These are phyloP conservation scores for Drosophila mojavensis DNA, from an alignment of 1,140 invertebrate species.

Conservation along the genomic window DNA sequence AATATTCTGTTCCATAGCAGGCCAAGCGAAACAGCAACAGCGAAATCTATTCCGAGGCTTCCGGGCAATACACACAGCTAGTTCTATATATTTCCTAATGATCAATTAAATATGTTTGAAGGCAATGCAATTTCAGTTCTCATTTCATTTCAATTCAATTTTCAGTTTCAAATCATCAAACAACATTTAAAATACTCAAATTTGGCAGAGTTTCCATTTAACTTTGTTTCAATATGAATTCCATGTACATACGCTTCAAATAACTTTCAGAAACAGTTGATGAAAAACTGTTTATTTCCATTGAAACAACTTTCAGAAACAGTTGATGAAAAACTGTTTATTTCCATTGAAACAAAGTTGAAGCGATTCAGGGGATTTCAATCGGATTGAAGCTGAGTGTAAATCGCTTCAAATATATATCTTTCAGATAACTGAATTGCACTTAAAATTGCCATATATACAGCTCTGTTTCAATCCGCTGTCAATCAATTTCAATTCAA, in stretches of 20 bases:
- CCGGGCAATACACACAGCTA: slow-evolving; percentile 5
- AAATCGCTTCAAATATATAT: neutral
- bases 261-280: too few relatives aligned
- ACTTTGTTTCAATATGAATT: too few relatives aligned
- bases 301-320: too few relatives aligned
- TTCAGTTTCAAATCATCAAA: neutral
- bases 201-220: neutral
- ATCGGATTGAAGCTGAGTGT: too few relatives aligned
- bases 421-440: too few relatives aligned
- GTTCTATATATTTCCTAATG: too few relatives aligned
- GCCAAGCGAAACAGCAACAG: slow-evolving; percentile 23
- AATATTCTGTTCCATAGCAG: slow-evolving; percentile 24
- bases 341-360: neutral
- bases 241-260: too few relatives aligned
- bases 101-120: too few relatives aligned
- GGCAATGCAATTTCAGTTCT: neutral
- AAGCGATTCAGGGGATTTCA: too few relatives aligned
- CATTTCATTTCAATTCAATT: neutral
- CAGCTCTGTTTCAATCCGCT: neutral
- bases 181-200: too few relatives aligned
- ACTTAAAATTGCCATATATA: too few relatives aligned
- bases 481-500: neutral
- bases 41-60: slow-evolving; percentile 3
- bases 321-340: too few relatives aligned
- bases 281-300: neutral